Evolutionary conservation across 2,113 vertebrate species (phyloP), one percentile per base, ranked within the genome.

Genomic region (Siphamia tubifer): DNA sequence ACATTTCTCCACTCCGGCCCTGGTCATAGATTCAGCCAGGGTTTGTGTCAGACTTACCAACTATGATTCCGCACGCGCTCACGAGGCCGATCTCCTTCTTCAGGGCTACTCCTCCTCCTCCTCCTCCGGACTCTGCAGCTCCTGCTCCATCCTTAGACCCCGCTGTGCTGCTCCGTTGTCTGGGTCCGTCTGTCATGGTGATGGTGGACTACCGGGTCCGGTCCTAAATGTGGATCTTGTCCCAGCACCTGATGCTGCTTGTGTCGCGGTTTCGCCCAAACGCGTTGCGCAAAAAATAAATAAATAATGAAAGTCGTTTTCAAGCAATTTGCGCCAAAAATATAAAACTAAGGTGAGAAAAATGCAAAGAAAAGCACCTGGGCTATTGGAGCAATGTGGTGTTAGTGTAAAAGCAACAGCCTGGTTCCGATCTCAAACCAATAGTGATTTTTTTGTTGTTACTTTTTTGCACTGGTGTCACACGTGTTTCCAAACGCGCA

Each of bases 1-100:
- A n/a, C n/a, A n/a, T n/a, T n/a, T n/a, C n/a, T n/a, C n/a, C n/a
- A n/a, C n/a, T n/a, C n/a, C n/a, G n/a, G n/a, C n/a, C n/a, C n/a
- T n/a, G n/a, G n/a, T n/a, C n/a, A n/a, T n/a, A n/a, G n/a, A n/a
- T n/a, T n/a, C n/a, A n/a, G n/a, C n/a, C n/a, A n/a, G n/a, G n/a
- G n/a, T n/a, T n/a, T n/a, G 11, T 6, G 2, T 4, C 0, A 9
- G 35, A 91, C 96, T 95, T 30, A 97, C 96, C 96, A 20, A 97
- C 92, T 12, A 96, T 96, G 54, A 97, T 96, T 1, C 95, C 95
- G 27, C 96, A 97, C 9, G 94, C 96, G 68, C 96, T 97, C 65
- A 96, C 92, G 12, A 97, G 92, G 23, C 96, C 95, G 32, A 97
- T 97, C 63, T 96, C 94, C 35, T 97, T 96, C 92, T 96, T 96